Base-by-base conservation (phyloP, 1,140 invertebrate genomes). In the silkworm (Bombyx mori) region DNA sequence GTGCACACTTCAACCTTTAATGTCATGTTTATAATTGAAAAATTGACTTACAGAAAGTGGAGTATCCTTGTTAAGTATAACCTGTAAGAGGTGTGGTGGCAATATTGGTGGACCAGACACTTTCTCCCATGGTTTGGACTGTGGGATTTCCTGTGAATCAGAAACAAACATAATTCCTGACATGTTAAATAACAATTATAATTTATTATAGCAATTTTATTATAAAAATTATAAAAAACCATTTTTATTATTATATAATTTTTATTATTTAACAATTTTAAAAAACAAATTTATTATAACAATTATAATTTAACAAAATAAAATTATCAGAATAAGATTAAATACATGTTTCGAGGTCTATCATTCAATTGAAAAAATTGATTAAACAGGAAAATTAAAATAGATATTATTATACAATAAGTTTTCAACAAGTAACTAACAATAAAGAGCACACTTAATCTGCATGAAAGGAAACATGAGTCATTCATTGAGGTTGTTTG, bases 1-100 rank as follows among this genome's bases (percentile, higher is more conserved):
- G 26, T 35, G 26, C 26, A 35, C 2, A 35, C 4, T 35, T 35
- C 26, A 35, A 35, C 26, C 26, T 35, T 35, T 35, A 35, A 35
- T 3, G 2, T 35, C 26, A 35, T 35, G 26, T 35, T 35, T 35
- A 35, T 35, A 35, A 35, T 35, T 35, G 4, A 35, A 2, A 35
- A 35, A 35, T 35, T 8, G 44, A 71, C 79, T 74, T 73, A 82
- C 81, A 49, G 79, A 83, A 48, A 83, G 57, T 55, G 97, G 97
- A 44, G 97, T 98, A 76, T 99, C 98, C 88, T 99, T 99, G 85
- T 99, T 99, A 3, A 99, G 90, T 77, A 99, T 99, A 79, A 99
- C 98, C 92, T 99, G 98, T 12, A 99, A 89, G 52, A 99, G 88
- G 89, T 99, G 97, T 43, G 98, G 98, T 44, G 98, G 98, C 63